A percentile compares a stretch with the other conserved stretches of the same genome.
Conservation (phyloP, 1,140 invertebrate species). For the Pseudoatta argentina region DNA sequence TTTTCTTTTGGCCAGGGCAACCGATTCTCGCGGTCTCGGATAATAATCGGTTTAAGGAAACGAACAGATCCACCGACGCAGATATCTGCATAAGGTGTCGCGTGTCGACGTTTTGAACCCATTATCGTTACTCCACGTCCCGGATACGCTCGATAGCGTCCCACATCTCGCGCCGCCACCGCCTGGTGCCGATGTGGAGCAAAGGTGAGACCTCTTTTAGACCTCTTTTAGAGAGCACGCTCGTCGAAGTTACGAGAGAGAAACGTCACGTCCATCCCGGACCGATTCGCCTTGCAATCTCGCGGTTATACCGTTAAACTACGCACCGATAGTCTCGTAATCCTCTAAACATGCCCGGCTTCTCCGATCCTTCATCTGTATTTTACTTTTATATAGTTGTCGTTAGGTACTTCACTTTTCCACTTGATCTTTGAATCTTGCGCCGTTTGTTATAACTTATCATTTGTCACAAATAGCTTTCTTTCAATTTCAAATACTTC, state of each 20-base stretch:
- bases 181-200: constrained; percentile 72
- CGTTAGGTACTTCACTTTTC: too few relatives aligned
- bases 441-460: too few relatives aligned
- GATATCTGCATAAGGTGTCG: constrained; percentile 55
- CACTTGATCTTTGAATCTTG: too few relatives aligned
- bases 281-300: constrained; percentile 37
- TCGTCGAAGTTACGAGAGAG: constrained; percentile 63
- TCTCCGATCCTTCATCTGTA: background rate
- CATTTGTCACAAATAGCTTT: too few relatives aligned
- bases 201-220: constrained; percentile 79
- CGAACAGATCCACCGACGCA: constrained; percentile 27
- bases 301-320: constrained; percentile 70
- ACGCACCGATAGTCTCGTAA: constrained; percentile 62
- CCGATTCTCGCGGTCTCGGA: background rate
- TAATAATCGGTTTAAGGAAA: background rate
- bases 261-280: constrained; percentile 40
- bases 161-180: constrained; percentile 71
- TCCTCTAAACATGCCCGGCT: background rate
- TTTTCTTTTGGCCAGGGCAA: background rate
- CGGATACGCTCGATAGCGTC: constrained; percentile 78
- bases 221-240: constrained; percentile 74
- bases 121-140: constrained; percentile 72
- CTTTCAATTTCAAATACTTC: too few relatives aligned
- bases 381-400: too few relatives aligned
- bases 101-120: constrained; percentile 63